These are phyloP conservation scores for Micrasema minimum DNA, from an alignment of 1,140 invertebrate species.

Conservation along the genomic window DNA sequence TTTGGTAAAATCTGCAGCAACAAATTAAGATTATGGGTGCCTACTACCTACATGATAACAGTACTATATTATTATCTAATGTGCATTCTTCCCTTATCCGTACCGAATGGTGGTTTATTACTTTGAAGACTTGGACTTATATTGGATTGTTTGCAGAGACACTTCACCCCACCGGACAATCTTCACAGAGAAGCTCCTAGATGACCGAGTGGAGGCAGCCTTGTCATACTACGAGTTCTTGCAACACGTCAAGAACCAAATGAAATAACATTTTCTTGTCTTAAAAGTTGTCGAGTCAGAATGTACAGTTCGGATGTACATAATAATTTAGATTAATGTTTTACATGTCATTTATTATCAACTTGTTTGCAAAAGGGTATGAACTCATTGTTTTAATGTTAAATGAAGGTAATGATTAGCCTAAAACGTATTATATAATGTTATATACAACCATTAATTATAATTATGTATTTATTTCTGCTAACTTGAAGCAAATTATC, in stretches of 20 bases:
- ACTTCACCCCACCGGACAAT: slow-evolving; percentile 83
- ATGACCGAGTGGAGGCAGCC: slow-evolving; percentile 93
- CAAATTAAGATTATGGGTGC: no score
- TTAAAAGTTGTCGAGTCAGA: slow-evolving; percentile 22
- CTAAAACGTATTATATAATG: slow-evolving; percentile 22
- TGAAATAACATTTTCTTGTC: slow-evolving; percentile 72
- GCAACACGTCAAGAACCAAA: slow-evolving; percentile 92
- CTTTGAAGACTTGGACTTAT: no score
- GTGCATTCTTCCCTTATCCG: no score
- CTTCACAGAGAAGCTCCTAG: slow-evolving; percentile 91
- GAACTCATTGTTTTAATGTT: background rate
- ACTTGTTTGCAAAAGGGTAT: slow-evolving; percentile 4
- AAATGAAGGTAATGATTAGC: slow-evolving; percentile 2
- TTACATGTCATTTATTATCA: slow-evolving; percentile 9
- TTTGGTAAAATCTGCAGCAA: no score
- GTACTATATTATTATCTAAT: no score
- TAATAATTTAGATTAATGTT: slow-evolving; percentile 4
- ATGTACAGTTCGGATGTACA: slow-evolving; percentile 19
- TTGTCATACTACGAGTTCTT: slow-evolving; percentile 98
- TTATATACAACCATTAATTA: slow-evolving; percentile 5
- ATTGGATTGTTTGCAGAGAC: slow-evolving; percentile 73
- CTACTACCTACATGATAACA: no score
- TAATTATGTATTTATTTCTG: slow-evolving; percentile 12
- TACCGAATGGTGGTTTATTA: no score
- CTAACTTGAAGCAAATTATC: no score